These are phyloP conservation scores for Cercopithecus mona DNA, from an alignment of 2,113 vertebrate species.

Conservation along the genomic window DNA sequence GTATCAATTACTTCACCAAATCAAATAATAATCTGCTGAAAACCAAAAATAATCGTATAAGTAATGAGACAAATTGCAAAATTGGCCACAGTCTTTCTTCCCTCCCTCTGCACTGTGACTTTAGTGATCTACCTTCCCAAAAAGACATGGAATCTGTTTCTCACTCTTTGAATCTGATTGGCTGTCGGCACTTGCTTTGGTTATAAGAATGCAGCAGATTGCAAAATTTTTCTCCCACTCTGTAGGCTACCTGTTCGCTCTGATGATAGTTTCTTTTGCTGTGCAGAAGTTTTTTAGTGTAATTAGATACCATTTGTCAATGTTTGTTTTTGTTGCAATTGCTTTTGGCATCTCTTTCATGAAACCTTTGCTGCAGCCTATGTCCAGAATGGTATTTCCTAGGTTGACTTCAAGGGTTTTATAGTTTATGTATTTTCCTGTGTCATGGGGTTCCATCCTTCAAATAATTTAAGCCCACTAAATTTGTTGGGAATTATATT, in stretches of 20 bases:
- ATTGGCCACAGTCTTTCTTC: neutral
- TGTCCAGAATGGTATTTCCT: too few relatives aligned
- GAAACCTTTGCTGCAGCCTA: too few relatives aligned
- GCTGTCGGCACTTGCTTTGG: neutral
- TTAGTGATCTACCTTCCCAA: neutral
- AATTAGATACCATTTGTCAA: too few relatives aligned
- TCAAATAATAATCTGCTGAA: neutral
- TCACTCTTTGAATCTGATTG: neutral
- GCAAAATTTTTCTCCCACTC: too few relatives aligned
- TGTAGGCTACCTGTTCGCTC: too few relatives aligned
- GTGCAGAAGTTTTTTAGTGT: too few relatives aligned
- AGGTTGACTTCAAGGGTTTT: too few relatives aligned
- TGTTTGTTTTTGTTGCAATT: too few relatives aligned
- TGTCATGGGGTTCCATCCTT: too few relatives aligned
- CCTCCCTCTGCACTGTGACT: neutral
- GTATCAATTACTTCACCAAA: neutral
- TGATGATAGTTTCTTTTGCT: too few relatives aligned
- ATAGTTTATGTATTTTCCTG: too few relatives aligned
- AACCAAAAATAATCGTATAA: neutral
- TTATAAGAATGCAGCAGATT: neutral
- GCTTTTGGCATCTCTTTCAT: too few relatives aligned
- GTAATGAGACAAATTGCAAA: conserved; percentile 4
- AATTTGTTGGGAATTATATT: neutral
- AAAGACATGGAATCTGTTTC: neutral
- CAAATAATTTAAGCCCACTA: neutral